Base-by-base conservation (phyloP, 2,113 vertebrate species). In the Typhlomys cinereus region DNA sequence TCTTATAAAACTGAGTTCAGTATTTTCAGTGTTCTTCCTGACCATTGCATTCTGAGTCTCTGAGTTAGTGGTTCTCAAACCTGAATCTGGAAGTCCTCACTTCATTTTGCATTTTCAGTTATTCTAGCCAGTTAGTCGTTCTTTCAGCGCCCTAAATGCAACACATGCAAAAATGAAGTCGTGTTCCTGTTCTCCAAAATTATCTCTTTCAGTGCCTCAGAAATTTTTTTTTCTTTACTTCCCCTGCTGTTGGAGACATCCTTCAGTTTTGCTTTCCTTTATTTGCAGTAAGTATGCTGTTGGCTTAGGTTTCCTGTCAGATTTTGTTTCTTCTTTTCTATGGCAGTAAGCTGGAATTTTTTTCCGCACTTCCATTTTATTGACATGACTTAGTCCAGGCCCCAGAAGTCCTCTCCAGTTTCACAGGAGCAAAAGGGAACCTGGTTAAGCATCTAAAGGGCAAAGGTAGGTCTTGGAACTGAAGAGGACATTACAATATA, bases 201-300 rank as follows among this genome's bases (percentile, higher is more conserved):
- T 14, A 64, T 76, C 31, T 94, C 52, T 44, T 41, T 89, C 71
- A 21, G 52, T 57, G n/a, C 21, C 1, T 85, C 66, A 79, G 7
- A 90, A 74, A 91, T 75, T 94, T 91, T 4, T 91, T 94, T 75
- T 94, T 91, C 4, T 91, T 94, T 93, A 79, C 52, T 90, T 44
- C 71, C n/a, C 15, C 48, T 11, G 27, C 31, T 89, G 62, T 91
- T 89, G 23, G 11, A 87, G 29, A 70, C 34, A 61, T 82, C 7
- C 61, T 21, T 94, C 23, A 57, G 57, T 80, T 94, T 86, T 83
- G 34, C 27, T 90, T 78, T 91, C 31, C 59, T 80, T 93, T 87
- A 39, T 71, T 48, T 10, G 75, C 34, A 50, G 27, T 75, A n/a
- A 61, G 25, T 86, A 74, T 61, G 69, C 23, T 92, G 9, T 74